Evolutionary conservation across 2,113 vertebrate genomes (phyloP).

Genomic region (Poeciliopsis occidentalis): DNA sequence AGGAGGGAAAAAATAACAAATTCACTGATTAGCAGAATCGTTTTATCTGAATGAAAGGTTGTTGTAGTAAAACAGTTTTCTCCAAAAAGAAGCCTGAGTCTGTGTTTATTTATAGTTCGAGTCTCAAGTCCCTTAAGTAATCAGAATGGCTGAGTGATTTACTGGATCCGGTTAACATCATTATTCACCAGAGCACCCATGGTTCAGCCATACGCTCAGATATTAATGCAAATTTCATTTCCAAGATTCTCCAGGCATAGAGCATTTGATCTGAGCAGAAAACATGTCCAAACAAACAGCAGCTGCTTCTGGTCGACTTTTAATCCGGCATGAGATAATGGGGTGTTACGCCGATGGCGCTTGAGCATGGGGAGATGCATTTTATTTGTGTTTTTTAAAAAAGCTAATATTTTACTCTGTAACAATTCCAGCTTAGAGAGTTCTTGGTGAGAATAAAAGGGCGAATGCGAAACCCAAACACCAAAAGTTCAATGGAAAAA

Average conservation of each 20-base stretch:
- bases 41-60: background rate
- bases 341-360: conserved; percentile 17
- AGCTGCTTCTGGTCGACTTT: conserved; percentile 17
- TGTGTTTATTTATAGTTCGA: conserved; percentile 10
- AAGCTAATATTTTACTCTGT: background rate
- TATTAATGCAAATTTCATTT: conserved; percentile 21
- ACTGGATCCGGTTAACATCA: conserved; percentile 36
- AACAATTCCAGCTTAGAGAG: conserved; percentile 2
- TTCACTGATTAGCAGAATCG: background rate
- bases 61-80: background rate
- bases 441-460: conserved; percentile 5
- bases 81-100: background rate
- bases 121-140: conserved; percentile 1
- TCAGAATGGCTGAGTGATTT: conserved; percentile 14
- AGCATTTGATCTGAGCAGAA: conserved; percentile 36
- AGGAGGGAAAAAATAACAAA: background rate
- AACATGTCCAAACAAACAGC: conserved; percentile 42
- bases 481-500: too few species aligned
- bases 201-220: conserved; percentile 21
- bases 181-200: conserved; percentile 32
- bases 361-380: background rate
- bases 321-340: conserved; percentile 24
- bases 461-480: background rate
- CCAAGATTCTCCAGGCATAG: conserved; percentile 19
- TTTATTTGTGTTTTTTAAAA: background rate